phyloP scores from a whole-genome alignment of 2,113 vertebrate species.

The Coturnix japonica region DNA sequence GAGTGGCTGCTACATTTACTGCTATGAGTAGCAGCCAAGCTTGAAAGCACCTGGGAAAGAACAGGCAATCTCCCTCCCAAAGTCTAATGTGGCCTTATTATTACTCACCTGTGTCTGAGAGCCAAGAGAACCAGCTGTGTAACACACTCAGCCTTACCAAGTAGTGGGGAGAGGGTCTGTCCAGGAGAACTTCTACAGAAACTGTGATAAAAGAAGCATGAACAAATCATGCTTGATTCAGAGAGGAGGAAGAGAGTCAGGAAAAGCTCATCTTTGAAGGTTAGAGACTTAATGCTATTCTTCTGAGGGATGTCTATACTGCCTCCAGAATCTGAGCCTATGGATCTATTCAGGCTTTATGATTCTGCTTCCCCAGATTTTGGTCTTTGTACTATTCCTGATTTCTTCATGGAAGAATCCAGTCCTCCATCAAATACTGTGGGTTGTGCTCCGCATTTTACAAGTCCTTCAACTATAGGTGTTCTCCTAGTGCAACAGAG shows the following conservation, averaged over 20 bases:
- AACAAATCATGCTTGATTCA: accelerated
- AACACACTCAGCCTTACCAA: neutral
- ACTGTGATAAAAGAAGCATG: accelerated
- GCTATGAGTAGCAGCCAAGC: neutral
- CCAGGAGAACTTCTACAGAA: neutral
- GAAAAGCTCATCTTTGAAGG: neutral
- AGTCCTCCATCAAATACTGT: neutral
- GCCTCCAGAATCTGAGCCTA: neutral
- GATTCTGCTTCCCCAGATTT: neutral
- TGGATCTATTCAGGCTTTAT: neutral
- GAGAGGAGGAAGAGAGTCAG: neutral
- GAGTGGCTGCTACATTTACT: neutral
- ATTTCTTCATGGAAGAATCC: neutral
- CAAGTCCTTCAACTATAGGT: neutral
- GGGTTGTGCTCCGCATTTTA: neutral
- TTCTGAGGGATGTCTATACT: neutral
- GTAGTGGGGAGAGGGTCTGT: neutral
- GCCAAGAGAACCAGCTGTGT: neutral
- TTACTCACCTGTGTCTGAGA: neutral
- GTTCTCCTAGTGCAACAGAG: neutral
- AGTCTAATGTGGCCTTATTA: neutral
- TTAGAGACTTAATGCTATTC: neutral
- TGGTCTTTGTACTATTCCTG: neutral
- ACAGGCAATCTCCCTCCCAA: neutral
- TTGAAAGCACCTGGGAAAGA: neutral